Evolutionary conservation across 2,888 invertebrate genomes (phyloP), one percentile per base, ranked within the genome.

Genomic region (Malthinus seriepunctatus): DNA sequence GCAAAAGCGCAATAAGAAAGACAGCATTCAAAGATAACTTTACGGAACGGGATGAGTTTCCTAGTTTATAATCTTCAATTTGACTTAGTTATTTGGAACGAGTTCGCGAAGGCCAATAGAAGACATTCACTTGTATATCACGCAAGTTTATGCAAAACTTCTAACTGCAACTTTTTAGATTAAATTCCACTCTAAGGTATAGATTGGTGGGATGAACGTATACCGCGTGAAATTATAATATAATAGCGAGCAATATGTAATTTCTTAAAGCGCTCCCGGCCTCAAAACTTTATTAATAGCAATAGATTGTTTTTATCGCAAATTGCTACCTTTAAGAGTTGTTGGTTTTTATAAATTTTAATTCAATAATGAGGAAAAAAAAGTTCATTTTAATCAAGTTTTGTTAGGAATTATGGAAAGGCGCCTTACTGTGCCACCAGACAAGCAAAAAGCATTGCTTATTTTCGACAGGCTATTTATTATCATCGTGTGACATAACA

Each of bases 131-230:
- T 60, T 45, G 44, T 35, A 58, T 58, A 53, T 58, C 57, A 57
- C 57, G 51, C 59, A 23, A 59, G 51, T 42, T 60, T 60, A 60
- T 60, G 60, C 60, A 60, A 60, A 60, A 60, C 54, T 59, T 48
- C 14, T 46, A 39, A 35, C 33, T 51, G 42, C 54, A 55, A 51
- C 44, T 55, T 51, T 60, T 60, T 55, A 39, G 44, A 49, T 48
- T 37, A 47, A 33, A 58, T 52, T 52, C 52, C 52, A 45, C 35
- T 57, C 52, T 23, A 3, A 23, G 23, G 23, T 23, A 23, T 23
- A 52, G 52, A 52, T 57, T 48, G 57, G 57, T 57, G 57, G 57
- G 57, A 57, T 57, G 57, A 52, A 47, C 46, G 23, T 23, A 52
- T 47, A 52, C 51, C 57, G 57, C 57, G 57, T 57, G 57, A 57